Evolutionary conservation across 2,888 invertebrate species (phyloP).

Genomic region (Protonemura montana): DNA sequence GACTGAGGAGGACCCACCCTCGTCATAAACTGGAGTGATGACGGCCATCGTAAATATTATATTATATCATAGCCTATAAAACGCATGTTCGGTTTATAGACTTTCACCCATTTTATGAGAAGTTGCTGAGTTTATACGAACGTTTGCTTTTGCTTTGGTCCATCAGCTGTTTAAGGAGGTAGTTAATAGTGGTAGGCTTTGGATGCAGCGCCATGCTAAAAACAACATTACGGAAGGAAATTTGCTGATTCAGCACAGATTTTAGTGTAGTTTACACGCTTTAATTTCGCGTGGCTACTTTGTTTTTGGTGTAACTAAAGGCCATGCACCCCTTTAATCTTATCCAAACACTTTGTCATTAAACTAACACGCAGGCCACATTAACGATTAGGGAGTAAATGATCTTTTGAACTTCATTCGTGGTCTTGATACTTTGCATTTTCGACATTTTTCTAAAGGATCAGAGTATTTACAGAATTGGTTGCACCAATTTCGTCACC

Average conservation of each 20-base stretch:
- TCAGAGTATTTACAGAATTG: too few species aligned
- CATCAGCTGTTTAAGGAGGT: neutral
- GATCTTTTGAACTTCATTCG: too few species aligned
- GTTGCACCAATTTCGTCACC: too few species aligned
- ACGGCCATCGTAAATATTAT: conserved; percentile 35
- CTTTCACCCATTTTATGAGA: neutral
- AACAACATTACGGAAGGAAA: neutral
- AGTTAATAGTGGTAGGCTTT: neutral
- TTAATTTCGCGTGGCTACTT: neutral
- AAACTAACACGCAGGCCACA: neutral
- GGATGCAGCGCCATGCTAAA: neutral
- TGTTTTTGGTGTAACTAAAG: neutral
- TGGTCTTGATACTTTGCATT: too few species aligned
- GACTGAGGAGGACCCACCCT: neutral
- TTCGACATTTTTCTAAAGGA: too few species aligned
- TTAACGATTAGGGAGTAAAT: neutral
- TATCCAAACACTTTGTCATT: neutral
- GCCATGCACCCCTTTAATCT: neutral
- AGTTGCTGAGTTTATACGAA: neutral
- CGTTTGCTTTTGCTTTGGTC: neutral
- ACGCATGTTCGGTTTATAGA: conserved; percentile 33
- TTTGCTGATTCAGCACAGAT: neutral
- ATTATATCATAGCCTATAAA: conserved; percentile 38
- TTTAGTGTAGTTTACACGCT: neutral
- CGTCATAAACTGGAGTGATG: conserved; percentile 32